phyloP scores from a whole-genome alignment of 1,140 invertebrate species.

The Luehdorfia chinensis region DNA sequence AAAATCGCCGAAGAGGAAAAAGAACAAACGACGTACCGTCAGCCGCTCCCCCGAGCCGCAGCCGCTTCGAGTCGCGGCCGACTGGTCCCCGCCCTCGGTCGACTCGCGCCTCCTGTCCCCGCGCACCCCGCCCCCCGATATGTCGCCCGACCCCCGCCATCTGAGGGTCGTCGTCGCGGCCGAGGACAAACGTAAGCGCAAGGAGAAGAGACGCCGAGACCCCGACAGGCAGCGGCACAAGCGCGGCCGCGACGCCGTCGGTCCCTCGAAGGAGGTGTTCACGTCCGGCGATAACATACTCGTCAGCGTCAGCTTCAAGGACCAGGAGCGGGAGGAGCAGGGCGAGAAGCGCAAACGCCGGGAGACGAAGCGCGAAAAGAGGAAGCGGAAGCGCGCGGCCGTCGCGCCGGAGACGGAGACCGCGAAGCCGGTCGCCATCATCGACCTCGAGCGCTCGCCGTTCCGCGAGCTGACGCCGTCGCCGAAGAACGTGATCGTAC shows the following conservation, averaged over 20 bases:
- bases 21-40: constrained; percentile 27
- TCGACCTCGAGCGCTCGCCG: constrained; percentile 90
- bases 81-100: constrained; percentile 50
- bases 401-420: constrained; percentile 34
- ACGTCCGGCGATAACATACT: constrained; percentile 94
- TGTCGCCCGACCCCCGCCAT: constrained; percentile 23
- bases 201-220: constrained; percentile 42
- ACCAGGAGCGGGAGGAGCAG: constrained; percentile 78
- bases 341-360: constrained; percentile 40
- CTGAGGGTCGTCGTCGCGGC: constrained; percentile 38
- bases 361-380: constrained; percentile 63
- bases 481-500: constrained; percentile 87
- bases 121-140: constrained; percentile 69
- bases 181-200: constrained; percentile 33
- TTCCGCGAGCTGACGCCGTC: constrained; percentile 88
- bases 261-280: constrained; percentile 92
- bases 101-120: constrained; percentile 56
- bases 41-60: constrained; percentile 33
- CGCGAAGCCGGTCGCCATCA: constrained; percentile 88
- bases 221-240: constrained; percentile 54
- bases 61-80: constrained; percentile 23
- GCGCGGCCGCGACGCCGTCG: constrained; percentile 54
- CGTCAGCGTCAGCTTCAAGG: constrained; percentile 93
- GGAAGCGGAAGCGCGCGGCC: constrained; percentile 30
- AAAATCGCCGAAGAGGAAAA: constrained; percentile 37